Percentiles rank a stretch among this genome's conserved stretches.
These are phyloP conservation scores for Limanda limanda DNA, from an alignment of 2,113 vertebrate genomes.

Conservation along the genomic window DNA sequence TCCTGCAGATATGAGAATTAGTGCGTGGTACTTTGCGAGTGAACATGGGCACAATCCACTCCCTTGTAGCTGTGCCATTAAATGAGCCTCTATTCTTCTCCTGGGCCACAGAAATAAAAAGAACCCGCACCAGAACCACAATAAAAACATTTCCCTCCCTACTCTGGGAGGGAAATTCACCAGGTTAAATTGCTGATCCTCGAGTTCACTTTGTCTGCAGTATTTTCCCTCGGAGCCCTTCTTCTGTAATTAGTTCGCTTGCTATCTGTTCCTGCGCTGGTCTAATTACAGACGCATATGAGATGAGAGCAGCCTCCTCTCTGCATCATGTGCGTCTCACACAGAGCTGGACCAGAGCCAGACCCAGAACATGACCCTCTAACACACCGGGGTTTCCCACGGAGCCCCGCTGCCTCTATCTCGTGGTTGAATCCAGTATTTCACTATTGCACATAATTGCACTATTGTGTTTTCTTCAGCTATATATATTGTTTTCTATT, in stretches of 20 bases:
- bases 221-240: constrained; percentile 12
- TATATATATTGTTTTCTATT: too few relatives aligned
- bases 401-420: constrained; percentile 33
- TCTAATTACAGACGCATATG: constrained; percentile 37
- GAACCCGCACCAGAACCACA: constrained; percentile 1
- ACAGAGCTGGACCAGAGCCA: constrained; percentile 18
- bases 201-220: constrained; percentile 2
- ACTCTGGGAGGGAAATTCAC: not conserved
- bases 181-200: constrained; percentile 14
- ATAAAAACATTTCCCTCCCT: not conserved
- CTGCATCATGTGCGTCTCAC: constrained; percentile 16
- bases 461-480: too few relatives aligned
- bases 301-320: constrained; percentile 15
- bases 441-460: too few relatives aligned
- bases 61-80: not conserved
- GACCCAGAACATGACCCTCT: constrained; percentile 39
- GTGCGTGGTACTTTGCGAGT: not conserved
- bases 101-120: constrained; percentile 10
- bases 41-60: constrained; percentile 2
- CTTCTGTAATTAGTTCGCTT: constrained; percentile 18
- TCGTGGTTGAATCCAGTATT: constrained; percentile 53
- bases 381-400: constrained; percentile 32
- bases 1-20: constrained; percentile 21
- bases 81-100: constrained; percentile 17
- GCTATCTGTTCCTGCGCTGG: constrained; percentile 8